Percentiles rank a stretch among this genome's conserved stretches.
Evolutionary conservation across 2,797 vertebrate species (phyloP).

Genomic region (Diglossa cyanea): DNA sequence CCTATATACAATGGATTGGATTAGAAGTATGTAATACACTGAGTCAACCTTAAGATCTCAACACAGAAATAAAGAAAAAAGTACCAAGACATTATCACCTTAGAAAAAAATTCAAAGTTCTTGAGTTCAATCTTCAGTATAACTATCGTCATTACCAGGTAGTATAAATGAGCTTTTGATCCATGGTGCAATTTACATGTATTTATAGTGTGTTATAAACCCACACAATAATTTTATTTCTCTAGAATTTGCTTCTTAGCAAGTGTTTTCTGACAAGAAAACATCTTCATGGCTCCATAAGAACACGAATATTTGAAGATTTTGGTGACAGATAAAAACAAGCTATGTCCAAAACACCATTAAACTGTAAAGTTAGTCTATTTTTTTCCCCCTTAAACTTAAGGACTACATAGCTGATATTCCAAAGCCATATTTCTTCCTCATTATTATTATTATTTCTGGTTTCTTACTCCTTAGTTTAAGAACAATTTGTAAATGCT

Average conservation of each 20-base stretch:
- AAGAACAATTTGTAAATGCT: background rate
- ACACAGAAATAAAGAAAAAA: background rate
- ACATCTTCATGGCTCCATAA: background rate
- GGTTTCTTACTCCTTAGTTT: background rate
- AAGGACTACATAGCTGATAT: background rate
- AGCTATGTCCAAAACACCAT: background rate
- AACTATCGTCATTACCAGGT: background rate
- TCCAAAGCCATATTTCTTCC: background rate
- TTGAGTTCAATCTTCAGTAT: background rate
- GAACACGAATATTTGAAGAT: background rate
- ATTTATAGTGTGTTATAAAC: conserved; percentile 12
- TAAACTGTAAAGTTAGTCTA: background rate
- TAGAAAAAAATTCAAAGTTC: background rate
- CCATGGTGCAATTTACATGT: conserved; percentile 29
- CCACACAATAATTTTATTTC: conserved; percentile 40
- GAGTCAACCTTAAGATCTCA: background rate
- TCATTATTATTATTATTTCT: background rate
- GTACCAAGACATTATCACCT: background rate
- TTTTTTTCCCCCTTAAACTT: background rate
- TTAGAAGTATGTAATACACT: background rate
- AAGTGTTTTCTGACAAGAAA: conserved; percentile 25
- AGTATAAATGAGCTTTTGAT: conserved; percentile 25
- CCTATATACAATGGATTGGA: background rate
- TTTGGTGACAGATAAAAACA: background rate
- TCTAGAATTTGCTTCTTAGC: background rate